Conservation (phyloP, 2,113 vertebrate genomes). For the Hemicordylus capensis region DNA sequence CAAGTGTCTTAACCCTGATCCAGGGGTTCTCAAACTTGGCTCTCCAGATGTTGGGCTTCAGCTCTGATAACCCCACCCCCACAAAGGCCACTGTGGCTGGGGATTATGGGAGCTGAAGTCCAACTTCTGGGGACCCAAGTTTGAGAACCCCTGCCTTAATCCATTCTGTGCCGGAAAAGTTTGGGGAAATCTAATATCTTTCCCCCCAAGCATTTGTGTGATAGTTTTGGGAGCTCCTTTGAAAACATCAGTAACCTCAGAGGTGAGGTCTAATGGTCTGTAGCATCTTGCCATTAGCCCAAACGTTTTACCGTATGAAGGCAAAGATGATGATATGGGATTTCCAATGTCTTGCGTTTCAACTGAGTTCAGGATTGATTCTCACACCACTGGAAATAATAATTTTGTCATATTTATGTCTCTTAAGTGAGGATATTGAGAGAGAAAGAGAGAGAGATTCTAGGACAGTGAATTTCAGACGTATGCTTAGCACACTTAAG, state of each 20-base stretch:
- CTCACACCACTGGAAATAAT: background rate
- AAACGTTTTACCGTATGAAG: conserved; percentile 14
- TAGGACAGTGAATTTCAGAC: background rate
- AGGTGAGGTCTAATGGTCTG: conserved; percentile 30
- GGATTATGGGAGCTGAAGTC: no score
- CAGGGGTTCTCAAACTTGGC: no score
- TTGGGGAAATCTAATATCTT: conserved; percentile 16
- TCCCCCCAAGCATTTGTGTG: conserved; percentile 22
- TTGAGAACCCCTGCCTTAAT: no score
- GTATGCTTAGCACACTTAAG: background rate
- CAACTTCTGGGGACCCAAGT: no score
- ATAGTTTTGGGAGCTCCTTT: conserved; percentile 34
- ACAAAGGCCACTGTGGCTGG: no score
- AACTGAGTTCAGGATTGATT: background rate
- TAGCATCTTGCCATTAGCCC: conserved; percentile 23
- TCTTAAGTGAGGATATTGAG: background rate
- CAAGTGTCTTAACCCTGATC: conserved; percentile 21
- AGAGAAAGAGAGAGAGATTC: no score
- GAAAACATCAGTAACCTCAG: conserved; percentile 2
- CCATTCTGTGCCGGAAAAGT: conserved; percentile 44
- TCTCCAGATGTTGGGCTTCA: no score
- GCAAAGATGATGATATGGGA: background rate
- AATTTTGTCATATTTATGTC: background rate
- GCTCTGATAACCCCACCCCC: no score
- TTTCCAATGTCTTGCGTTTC: background rate